Base-by-base conservation (phyloP, 2,888 invertebrate species). In the Hydropsyche betteni region DNA sequence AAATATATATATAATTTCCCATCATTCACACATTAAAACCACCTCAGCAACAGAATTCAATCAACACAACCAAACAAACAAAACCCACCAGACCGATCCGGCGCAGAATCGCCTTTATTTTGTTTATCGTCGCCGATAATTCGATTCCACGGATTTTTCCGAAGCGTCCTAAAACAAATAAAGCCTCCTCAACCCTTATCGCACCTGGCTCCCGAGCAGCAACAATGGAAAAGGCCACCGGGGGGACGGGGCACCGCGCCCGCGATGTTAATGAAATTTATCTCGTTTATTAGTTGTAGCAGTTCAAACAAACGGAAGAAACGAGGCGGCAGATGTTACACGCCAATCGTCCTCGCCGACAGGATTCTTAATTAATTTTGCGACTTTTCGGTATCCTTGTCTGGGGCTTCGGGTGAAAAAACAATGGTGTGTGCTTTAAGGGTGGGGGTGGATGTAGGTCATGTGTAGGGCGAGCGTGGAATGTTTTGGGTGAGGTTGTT, bases 211-310 rank as follows among this genome's bases (percentile, higher is more conserved):
- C 58, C 16, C 53, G 12, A 14, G 58, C 14, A 58, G 16, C 58
- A 58, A 24, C 58, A 14, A 24, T 24, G 58, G 24, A 8, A 24
- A n/a, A 16, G 8, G 5, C 4, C 16, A 24, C 2, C 24, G 8
- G 16, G 24, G 24, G 24, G 14, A 24, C 24, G 58, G 8, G 5
- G 8, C 16, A 24, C 14, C 24, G 24, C 51, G 24, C 38, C 51
- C 24, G 69, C 64, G 33, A 64, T 16, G 70, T 72, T 72, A 72
- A 55, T 58, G 58, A 58, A 72, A 72, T 72, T 72, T 72, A 72
- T 72, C 38, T 58, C 58, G 36, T 61, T 72, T 58, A 72, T 72
- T 72, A 72, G 58, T 72, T 72, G 72, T 72, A 58, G 44, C 61
- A 72, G 72, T 72, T 55, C 58, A 72, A 72, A 55, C 58, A 72